Conservation (phyloP, 1,140 invertebrate genomes). For the Ditylenchus dipsaci region DNA sequence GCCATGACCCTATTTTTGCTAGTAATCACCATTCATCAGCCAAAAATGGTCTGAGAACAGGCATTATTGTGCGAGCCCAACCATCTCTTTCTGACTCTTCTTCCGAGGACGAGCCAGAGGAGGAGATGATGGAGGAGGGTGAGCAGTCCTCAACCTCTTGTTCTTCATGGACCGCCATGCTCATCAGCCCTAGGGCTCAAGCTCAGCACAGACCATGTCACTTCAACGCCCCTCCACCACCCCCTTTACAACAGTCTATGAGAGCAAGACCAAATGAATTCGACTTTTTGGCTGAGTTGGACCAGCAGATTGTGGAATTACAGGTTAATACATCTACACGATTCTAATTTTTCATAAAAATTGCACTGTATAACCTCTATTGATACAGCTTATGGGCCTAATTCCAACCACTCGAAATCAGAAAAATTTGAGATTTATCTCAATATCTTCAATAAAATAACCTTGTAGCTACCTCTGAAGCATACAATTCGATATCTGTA, state of each 20-base stretch:
- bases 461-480: too few relatives aligned
- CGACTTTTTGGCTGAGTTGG: conserved; percentile 24
- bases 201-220: neutral
- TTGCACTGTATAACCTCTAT: too few relatives aligned
- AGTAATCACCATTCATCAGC: neutral
- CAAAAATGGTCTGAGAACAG: neutral
- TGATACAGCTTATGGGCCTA: too few relatives aligned
- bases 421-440: too few relatives aligned
- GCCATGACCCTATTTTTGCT: neutral
- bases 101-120: neutral
- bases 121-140: neutral
- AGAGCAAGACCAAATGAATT: conserved; percentile 1
- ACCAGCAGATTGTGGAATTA: conserved; percentile 26
- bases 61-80: conserved; percentile 5
- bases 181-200: neutral
- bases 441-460: too few relatives aligned
- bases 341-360: too few relatives aligned
- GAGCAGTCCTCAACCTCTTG: conserved; percentile 3
- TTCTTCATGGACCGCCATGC: neutral
- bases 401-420: too few relatives aligned
- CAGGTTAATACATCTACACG: too few relatives aligned
- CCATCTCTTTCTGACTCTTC: neutral
- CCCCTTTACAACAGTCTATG: neutral
- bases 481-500: too few relatives aligned
- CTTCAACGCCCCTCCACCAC: neutral